Base-by-base conservation (phyloP, 2,113 vertebrate genomes). In the Pimephales promelas region DNA sequence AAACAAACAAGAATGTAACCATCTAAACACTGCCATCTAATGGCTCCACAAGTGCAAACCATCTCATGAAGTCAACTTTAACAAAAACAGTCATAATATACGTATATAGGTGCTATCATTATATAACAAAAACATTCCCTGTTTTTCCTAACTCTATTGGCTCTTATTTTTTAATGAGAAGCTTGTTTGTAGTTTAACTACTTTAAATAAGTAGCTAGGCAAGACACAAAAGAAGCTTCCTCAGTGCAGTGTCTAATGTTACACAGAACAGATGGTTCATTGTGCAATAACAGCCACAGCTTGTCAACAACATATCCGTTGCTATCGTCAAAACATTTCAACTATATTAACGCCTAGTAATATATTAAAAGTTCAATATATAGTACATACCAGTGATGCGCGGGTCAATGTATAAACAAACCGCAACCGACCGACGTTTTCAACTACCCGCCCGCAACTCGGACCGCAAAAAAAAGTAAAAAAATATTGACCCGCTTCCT, bases 11-110 rank as follows among this genome's bases (percentile, higher is more conserved):
- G 45, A 45, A n/a, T 57, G 52, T 13, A 62, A 5, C 64, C 56
- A 40, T 76, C 2, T 61, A 62, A 64, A 83, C 24, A 64, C 52
- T 40, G 72, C 82, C 71, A 83, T 61, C 72, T 83, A 74, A 18
- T 1, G 78, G 77, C 14, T 45, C 3, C 22, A 59, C 20, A 57
- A 7, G 34, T 57, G 34, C n/a, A 72, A 20, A 10, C 26, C 22
- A 28, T 54, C 49, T 43, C 24, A 76, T 28, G 8, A 68, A 34
- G 34, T 20, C 8, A 66, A 34, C 7, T 20, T 31, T 16, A 3
- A 64, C 14, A 61, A 61, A 62, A 49, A 62, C 14, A 64, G 14
- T 2, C 61, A 62, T 62, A 28, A 47, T 47, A 1, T n/a, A n/a
- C n/a, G n/a, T n/a, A n/a, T 47, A 47, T 4, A 13, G 10, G 45